phyloP scores from a whole-genome alignment of 2,888 invertebrate genomes.

The Lacanobia oleracea region DNA sequence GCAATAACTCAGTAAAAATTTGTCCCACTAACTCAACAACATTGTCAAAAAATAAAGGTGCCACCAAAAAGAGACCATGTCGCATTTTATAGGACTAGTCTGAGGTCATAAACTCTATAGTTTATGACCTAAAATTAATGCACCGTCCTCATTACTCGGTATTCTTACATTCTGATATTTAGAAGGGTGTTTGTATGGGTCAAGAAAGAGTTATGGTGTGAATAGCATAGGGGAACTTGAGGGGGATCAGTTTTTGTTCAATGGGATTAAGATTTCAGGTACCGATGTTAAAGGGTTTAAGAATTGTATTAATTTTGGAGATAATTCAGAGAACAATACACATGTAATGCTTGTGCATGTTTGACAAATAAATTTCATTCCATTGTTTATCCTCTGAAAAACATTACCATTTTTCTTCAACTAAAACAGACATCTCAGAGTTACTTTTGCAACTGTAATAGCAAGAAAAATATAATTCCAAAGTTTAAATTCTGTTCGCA shows the following conservation, averaged over 20 bases:
- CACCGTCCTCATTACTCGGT: conserved; percentile 87
- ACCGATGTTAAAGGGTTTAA: conserved; percentile 40
- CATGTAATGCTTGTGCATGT: not conserved
- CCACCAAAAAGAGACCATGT: conserved; percentile 83
- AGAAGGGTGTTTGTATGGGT: conserved; percentile 85
- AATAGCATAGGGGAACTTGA: conserved; percentile 74
- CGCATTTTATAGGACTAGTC: conserved; percentile 88
- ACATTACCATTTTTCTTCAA: not conserved
- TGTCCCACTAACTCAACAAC: conserved; percentile 85
- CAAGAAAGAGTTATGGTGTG: conserved; percentile 89
- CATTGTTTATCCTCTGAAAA: not conserved
- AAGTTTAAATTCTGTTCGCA: not conserved
- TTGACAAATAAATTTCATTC: not conserved
- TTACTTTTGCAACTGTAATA: not conserved
- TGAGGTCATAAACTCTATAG: conserved; percentile 83
- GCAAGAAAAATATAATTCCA: not conserved
- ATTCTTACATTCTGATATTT: conserved; percentile 79
- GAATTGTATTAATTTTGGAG: conserved; percentile 17
- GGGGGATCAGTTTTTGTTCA: conserved; percentile 68
- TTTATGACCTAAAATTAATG: conserved; percentile 90
- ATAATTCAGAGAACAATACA: not conserved
- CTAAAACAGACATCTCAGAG: too few relatives aligned
- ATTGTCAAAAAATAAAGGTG: conserved; percentile 81
- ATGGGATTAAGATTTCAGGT: conserved; percentile 67
- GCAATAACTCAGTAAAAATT: conserved; percentile 78